These are phyloP conservation scores for Sceloporus tristichus DNA, from an alignment of 2,113 vertebrate genomes.

Conservation along the genomic window DNA sequence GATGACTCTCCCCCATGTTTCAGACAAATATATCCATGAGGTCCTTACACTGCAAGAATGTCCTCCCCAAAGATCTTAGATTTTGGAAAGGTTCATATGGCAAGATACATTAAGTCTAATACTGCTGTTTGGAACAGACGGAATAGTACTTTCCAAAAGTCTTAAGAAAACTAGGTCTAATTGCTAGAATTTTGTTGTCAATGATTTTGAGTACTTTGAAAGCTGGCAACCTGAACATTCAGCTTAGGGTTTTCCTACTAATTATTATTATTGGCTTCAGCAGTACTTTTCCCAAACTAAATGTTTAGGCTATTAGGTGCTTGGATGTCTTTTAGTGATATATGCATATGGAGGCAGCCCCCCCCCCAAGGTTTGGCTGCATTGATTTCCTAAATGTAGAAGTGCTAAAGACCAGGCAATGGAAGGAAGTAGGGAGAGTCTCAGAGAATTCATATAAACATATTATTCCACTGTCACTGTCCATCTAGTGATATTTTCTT, in stretches of 20 bases:
- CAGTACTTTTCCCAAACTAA: neutral
- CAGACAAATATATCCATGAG: too few species aligned
- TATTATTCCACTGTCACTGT: too few species aligned
- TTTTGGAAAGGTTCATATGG: neutral
- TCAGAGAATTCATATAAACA: too few species aligned
- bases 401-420: too few species aligned
- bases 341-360: neutral
- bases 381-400: neutral
- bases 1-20: too few species aligned
- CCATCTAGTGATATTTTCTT: neutral
- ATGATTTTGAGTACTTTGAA: neutral
- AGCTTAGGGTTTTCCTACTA: neutral
- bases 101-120: neutral
- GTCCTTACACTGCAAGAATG: too few species aligned
- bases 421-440: too few species aligned
- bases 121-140: neutral
- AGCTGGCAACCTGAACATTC: neutral
- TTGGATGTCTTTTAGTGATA: neutral
- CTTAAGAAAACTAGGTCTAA: neutral
- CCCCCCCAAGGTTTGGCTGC: neutral
- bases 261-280: neutral
- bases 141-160: neutral
- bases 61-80: neutral
- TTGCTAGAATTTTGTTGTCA: neutral
- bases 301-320: neutral